phyloP scores from a whole-genome alignment of 2,888 invertebrate genomes.

The Spicauda simplicius region DNA sequence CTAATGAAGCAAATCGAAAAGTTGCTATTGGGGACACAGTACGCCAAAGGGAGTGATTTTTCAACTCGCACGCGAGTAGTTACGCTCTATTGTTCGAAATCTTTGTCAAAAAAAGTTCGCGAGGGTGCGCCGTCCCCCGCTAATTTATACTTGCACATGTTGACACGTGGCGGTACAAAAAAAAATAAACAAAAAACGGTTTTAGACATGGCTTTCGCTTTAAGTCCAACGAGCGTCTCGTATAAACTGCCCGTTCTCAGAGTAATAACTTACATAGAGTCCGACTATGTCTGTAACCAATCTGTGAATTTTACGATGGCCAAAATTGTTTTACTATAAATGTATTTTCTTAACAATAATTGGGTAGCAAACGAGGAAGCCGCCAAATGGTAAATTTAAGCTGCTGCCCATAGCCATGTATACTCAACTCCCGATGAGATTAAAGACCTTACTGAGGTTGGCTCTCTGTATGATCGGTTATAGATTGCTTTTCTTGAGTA shows the following conservation, averaged over 20 bases:
- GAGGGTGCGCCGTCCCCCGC: constrained; percentile 79
- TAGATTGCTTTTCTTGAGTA: too few species aligned
- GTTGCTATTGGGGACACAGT: constrained; percentile 43
- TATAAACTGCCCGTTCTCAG: constrained; percentile 45
- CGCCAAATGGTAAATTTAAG: too few species aligned
- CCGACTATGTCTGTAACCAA: too few species aligned
- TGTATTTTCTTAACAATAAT: too few species aligned
- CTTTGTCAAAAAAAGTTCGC: constrained; percentile 77
- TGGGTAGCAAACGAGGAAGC: too few species aligned
- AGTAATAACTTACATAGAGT: too few species aligned
- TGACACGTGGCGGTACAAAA: constrained; percentile 79
- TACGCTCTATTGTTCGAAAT: constrained; percentile 78
- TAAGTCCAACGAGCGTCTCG: constrained; percentile 56
- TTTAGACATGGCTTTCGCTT: constrained; percentile 77
- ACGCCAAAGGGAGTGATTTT: constrained; percentile 74
- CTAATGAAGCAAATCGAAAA: constrained; percentile 49
- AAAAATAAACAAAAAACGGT: constrained; percentile 68
- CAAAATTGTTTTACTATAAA: too few species aligned
- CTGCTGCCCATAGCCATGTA: too few species aligned
- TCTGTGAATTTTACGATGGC: too few species aligned
- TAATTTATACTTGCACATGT: constrained; percentile 83
- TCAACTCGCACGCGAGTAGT: constrained; percentile 78
- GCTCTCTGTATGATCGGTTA: too few species aligned
- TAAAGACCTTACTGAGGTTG: too few species aligned
- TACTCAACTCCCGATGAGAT: too few species aligned